These are phyloP conservation scores for Coleophora flavipennella DNA, from an alignment of 2,888 invertebrate genomes.

Conservation along the genomic window DNA sequence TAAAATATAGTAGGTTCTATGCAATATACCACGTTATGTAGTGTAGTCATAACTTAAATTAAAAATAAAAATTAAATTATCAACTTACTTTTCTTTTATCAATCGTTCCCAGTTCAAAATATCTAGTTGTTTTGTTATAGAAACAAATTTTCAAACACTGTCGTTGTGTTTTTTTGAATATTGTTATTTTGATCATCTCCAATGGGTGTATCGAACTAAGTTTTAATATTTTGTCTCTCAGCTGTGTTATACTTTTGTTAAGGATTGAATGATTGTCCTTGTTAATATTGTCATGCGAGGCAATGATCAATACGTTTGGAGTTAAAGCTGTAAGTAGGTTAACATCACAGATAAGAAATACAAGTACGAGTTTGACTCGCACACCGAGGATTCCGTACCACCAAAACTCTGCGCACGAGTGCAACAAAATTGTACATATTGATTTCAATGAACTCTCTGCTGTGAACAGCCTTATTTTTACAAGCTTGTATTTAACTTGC, in stretches of 20 bases:
- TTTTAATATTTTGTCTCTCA: slow-evolving; percentile 13
- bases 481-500: too few relatives aligned
- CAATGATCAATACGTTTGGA: slow-evolving; percentile 20
- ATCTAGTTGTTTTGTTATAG: slow-evolving; percentile 59
- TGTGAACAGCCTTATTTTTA: too few relatives aligned
- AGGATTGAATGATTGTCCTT: neutral
- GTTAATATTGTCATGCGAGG: slow-evolving; percentile 13
- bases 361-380: too few relatives aligned
- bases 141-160: slow-evolving; percentile 75
- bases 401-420: too few relatives aligned
- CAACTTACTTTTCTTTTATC: slow-evolving; percentile 63
- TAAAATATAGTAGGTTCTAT: too few relatives aligned
- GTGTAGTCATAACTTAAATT: too few relatives aligned
- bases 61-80: too few relatives aligned
- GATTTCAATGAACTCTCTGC: too few relatives aligned
- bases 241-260: neutral
- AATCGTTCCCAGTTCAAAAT: slow-evolving; percentile 79
- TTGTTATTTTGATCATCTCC: slow-evolving; percentile 24
- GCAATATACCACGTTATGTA: too few relatives aligned
- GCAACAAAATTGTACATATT: too few relatives aligned
- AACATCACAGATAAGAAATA: too few relatives aligned
- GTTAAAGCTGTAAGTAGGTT: slow-evolving; percentile 28
- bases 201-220: slow-evolving; percentile 23
- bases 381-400: too few relatives aligned
- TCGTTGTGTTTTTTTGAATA: slow-evolving; percentile 73